Evolutionary conservation across 2,888 invertebrate genomes (phyloP).

Genomic region (Diaphora mendica): DNA sequence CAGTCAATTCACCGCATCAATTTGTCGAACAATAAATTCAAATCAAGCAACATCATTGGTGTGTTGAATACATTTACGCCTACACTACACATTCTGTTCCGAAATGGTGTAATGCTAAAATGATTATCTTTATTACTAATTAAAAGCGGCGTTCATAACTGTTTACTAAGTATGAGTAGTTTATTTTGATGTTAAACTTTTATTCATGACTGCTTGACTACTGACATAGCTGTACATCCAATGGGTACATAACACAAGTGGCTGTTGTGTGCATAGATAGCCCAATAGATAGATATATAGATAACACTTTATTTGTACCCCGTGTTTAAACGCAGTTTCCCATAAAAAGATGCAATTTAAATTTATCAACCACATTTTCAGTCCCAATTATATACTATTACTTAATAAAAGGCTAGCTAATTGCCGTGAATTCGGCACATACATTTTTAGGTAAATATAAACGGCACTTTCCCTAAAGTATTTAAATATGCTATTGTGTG

Average conservation of each 20-base stretch:
- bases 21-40: constrained; percentile 12
- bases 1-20: neutral
- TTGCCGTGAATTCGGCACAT: too few relatives aligned
- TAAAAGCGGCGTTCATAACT: constrained; percentile 18
- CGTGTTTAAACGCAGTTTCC: too few relatives aligned
- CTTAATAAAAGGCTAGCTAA: too few relatives aligned
- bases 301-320: neutral
- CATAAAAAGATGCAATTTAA: too few relatives aligned
- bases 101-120: constrained; percentile 21
- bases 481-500: too few relatives aligned
- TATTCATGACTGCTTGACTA: neutral
- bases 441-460: too few relatives aligned
- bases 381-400: too few relatives aligned
- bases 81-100: constrained; percentile 28
- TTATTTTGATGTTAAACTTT: neutral
- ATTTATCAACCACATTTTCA: too few relatives aligned
- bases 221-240: neutral
- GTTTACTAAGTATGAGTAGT: neutral
- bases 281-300: neutral
- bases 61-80: constrained; percentile 31
- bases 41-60: constrained; percentile 12
- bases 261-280: neutral
- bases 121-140: constrained; percentile 45
- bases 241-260: neutral
- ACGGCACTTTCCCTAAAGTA: too few relatives aligned